Conservation (phyloP, 2,797 vertebrate genomes). For the Amblyopsis hoosieri region DNA sequence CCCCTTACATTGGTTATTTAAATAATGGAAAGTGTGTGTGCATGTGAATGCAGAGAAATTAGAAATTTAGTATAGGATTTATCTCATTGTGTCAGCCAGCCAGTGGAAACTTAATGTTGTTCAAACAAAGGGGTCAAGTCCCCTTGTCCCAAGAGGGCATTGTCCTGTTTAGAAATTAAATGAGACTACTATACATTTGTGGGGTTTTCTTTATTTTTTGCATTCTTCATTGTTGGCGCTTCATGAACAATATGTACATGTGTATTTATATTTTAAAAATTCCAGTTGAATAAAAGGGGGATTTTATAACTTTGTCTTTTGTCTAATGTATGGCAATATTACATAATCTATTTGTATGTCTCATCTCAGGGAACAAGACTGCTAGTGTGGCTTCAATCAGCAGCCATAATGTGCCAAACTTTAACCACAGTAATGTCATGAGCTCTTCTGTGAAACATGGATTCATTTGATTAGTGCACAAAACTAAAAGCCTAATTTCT, state of each 20-base stretch:
- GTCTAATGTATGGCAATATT: not conserved
- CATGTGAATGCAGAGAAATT: no score
- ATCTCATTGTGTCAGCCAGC: not conserved
- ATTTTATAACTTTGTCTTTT: slow-evolving; percentile 59
- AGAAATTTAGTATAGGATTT: no score
- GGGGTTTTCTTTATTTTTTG: not conserved
- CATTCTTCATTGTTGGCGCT: slow-evolving; percentile 16
- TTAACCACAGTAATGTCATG: slow-evolving; percentile 1
- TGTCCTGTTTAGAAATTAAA: slow-evolving; percentile 2
- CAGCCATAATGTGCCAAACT: not conserved
- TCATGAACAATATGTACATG: slow-evolving; percentile 63
- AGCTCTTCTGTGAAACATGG: not conserved
- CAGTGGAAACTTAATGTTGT: no score
- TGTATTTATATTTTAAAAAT: slow-evolving; percentile 59
- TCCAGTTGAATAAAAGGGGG: slow-evolving; percentile 67
- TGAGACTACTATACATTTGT: slow-evolving; percentile 13
- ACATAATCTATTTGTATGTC: not conserved
- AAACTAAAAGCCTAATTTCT: no score
- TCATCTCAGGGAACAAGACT: not conserved
- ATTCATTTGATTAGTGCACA: no score
- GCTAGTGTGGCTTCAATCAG: not conserved
- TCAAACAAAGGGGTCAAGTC: no score
- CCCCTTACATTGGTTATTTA: no score
- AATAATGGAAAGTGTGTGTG: no score
- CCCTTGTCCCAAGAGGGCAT: not conserved